phyloP scores from a whole-genome alignment of 2,113 vertebrate species.

The Apus apus region DNA sequence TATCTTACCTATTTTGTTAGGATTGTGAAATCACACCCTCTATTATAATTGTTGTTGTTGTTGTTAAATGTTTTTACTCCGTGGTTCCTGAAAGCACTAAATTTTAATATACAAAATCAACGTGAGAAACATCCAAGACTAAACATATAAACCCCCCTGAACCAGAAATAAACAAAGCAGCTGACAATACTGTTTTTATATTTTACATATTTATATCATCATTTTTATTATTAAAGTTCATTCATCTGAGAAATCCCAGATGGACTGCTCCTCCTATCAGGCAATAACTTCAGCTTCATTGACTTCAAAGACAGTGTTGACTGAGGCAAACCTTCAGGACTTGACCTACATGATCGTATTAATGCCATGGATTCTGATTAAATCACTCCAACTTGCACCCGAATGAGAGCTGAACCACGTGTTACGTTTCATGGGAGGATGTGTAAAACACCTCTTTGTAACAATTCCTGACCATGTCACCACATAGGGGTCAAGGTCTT shows the following conservation, averaged over 20 bases:
- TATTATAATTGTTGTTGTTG: not conserved
- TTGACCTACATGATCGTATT: not conserved
- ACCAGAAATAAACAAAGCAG: not conserved
- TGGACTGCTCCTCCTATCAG: not conserved
- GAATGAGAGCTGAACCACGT: not conserved
- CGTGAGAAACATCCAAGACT: constrained; percentile 8
- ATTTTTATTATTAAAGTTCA: constrained; percentile 38
- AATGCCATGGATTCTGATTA: not conserved
- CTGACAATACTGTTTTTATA: not conserved
- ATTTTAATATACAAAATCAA: not conserved
- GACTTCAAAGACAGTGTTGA: constrained; percentile 52
- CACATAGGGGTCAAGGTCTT: not conserved
- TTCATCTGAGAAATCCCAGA: constrained; percentile 41
- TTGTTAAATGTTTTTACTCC: constrained; percentile 15
- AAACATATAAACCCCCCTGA: constrained; percentile 14
- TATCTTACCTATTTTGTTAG: not conserved
- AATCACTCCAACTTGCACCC: not conserved
- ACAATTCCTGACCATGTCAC: not conserved
- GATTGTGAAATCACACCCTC: constrained; percentile 23
- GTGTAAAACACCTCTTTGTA: not conserved
- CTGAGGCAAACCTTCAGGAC: constrained; percentile 53
- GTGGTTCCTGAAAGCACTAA: not conserved
- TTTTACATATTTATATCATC: constrained; percentile 37
- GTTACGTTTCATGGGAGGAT: not conserved
- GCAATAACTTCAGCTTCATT: constrained; percentile 29